Evolutionary conservation across 2,888 invertebrate genomes (phyloP), one percentile per base, ranked within the genome.

Genomic region (Lasioglossum morio): DNA sequence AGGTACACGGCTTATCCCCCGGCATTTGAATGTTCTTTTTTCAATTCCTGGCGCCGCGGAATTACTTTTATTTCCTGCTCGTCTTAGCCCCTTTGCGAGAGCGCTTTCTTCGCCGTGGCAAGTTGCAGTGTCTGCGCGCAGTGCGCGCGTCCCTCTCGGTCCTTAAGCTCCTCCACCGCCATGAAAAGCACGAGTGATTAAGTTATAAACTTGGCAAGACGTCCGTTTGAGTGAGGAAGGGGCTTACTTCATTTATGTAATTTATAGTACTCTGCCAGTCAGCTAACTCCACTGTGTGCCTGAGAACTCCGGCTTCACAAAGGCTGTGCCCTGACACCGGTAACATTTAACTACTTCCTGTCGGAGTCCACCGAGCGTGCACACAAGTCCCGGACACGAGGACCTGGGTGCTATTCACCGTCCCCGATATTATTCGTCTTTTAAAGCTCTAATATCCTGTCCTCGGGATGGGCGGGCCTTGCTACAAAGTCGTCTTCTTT

Each of bases 211-310:
- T 94, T 92, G 91, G 91, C 91, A 92, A 92, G 93, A 92, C 90
- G 91, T 91, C 89, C 92, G 88, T 93, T 92, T 90, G 89, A 90
- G 88, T 77, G 88, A 89, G 90, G 87, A 89, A 86, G 88, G 88
- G 88, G 90, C 92, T 92, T 92, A 92, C 92, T 93, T 94, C 92
- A 93, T 94, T 94, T 94, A 93, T 92, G 94, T 93, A 93, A 94
- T 93, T 93, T 93, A 93, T 93, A 93, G 93, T 90, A 91, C 92
- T 90, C 89, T 81, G 88, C 86, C 84, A 93, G 92, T 90, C 92
- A 88, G 89, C 89, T 89, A 90, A 89, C 87, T 91, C 89, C 85
- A 70, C 82, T 83, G 83, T 84, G 83, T 85, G 80, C 85, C 84
- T 87, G 87, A 86, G 81, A 84, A 84, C 87, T 78, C 81, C 82